Evolutionary conservation across 2,888 invertebrate genomes (phyloP), one percentile per base, ranked within the genome.

Genomic region (Cephus sareptanus): DNA sequence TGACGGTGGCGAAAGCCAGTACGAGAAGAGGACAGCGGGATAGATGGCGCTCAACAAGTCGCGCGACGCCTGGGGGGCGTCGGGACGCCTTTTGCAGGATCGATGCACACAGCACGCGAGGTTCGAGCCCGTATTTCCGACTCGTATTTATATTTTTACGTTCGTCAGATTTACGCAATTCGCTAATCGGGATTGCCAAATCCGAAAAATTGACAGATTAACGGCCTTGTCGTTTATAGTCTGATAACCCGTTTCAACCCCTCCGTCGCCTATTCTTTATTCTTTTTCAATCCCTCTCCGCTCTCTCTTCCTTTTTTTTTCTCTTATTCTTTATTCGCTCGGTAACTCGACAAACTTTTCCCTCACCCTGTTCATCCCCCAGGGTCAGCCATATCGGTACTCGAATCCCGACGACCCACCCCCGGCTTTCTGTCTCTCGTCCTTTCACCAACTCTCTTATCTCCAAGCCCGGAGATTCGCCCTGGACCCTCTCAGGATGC

Each of bases 21-120:
- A 78, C 79, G 81, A 79, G 81, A 81, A 78, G 79, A 80, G 81
- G 85, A 82, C 83, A 80, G 77, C 79, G 76, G 82, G 84, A 86
- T 86, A 83, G 86, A 86, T 85, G 85, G 84, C 83, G 85, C 85
- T 86, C 86, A 87, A 86, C 86, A 87, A 86, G 86, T 86, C 86
- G 83, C 76, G 81, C 76, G 71, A 33, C 71, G 71, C 71, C 33
- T 33, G 71, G 33, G 4, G 40, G 30, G 12, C 71, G 71, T 71
- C 71, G 71, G 31, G 33, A 71, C 71, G 71, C 31, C 71, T 15
- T 31, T 31, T 11, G 13, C 71, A 33, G 31, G 71, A 71, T 71
- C 71, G 71, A 71, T 71, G 71, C 71, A 71, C 33, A 15, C 71
- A 4, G 71, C 33, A 71, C 71, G 71, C 71, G 31, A 71, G 12